Conservation (phyloP, 2,113 vertebrate species). For the Vidua chalybeata region DNA sequence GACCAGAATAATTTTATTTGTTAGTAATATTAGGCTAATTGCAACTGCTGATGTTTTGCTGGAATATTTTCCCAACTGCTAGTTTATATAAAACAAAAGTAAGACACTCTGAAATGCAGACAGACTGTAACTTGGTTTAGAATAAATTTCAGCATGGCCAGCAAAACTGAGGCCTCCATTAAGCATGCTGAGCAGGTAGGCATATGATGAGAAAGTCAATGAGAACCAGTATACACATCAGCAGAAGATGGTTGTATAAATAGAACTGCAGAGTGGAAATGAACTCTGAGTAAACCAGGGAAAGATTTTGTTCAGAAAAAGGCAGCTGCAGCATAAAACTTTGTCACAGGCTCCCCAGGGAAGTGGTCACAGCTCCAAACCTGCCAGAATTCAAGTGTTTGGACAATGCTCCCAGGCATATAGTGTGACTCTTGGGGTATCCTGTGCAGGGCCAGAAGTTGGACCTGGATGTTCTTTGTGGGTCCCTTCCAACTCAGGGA, state of each 20-base stretch:
- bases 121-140: background rate
- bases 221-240: background rate
- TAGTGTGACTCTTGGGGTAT: background rate
- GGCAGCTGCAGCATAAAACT: background rate
- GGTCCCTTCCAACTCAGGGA: background rate
- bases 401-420: background rate
- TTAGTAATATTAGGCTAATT: background rate
- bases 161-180: background rate
- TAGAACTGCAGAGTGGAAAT: background rate
- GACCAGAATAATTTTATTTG: background rate
- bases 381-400: background rate
- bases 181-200: background rate
- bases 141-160: background rate
- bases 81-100: background rate
- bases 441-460: background rate
- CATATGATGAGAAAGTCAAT: background rate
- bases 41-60: background rate
- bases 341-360: background rate
- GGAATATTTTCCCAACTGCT: background rate
- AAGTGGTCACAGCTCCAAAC: background rate
- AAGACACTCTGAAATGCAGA: background rate
- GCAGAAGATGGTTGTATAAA: background rate
- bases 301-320: background rate
- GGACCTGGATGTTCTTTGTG: background rate
- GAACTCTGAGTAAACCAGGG: background rate